Conservation (phyloP, 2,888 invertebrate species). For the Syrphus vitripennis region DNA sequence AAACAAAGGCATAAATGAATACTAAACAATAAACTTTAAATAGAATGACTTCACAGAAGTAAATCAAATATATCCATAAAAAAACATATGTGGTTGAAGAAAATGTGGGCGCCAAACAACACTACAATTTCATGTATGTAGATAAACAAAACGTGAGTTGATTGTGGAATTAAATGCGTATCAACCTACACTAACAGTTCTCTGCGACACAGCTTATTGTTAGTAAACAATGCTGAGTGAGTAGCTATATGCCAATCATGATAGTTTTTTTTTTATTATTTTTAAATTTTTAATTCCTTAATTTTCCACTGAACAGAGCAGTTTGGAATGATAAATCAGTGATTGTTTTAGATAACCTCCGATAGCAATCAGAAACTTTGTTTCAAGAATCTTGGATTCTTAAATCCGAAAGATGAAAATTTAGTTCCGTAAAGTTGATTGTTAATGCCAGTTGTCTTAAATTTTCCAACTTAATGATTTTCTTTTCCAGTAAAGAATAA, state of each 20-base stretch:
- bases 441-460: too few species aligned
- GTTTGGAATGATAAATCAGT: not conserved
- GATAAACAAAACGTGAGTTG: not conserved
- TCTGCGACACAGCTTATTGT: not conserved
- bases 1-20: not conserved
- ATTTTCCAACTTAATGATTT: too few species aligned
- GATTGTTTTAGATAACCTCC: not conserved
- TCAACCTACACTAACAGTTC: not conserved
- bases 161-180: not conserved
- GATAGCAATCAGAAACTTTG: not conserved
- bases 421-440: not conserved
- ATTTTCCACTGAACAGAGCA: not conserved
- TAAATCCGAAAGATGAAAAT: not conserved
- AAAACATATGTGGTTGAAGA: not conserved
- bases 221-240: conserved; percentile 22
- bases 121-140: not conserved
- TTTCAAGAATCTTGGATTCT: not conserved
- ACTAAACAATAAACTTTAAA: not conserved
- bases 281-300: conserved; percentile 6
- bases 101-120: conserved; percentile 17
- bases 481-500: too few species aligned
- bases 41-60: not conserved
- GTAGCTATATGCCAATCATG: conserved; percentile 4
- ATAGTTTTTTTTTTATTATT: not conserved
- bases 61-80: not conserved